Conservation (phyloP, 2,113 vertebrate species). For the Corythoichthys intestinalis region DNA sequence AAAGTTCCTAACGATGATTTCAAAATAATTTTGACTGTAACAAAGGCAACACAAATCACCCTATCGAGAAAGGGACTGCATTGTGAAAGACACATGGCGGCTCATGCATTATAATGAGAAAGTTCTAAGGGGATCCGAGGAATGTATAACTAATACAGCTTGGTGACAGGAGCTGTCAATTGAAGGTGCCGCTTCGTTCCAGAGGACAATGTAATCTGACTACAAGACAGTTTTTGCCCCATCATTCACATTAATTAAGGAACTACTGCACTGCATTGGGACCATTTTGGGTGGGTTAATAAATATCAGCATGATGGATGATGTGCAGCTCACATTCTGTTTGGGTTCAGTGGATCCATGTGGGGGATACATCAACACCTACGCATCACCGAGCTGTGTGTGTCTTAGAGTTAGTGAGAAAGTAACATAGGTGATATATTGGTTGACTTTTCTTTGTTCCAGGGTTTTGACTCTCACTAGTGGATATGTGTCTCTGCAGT, state of each 20-base stretch:
- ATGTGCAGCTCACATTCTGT: slow-evolving; percentile 44
- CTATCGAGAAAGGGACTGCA: slow-evolving; percentile 2
- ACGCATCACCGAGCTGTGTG: slow-evolving; percentile 29
- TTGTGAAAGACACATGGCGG: slow-evolving; percentile 44
- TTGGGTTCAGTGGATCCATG: slow-evolving; percentile 48
- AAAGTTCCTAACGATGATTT: background rate
- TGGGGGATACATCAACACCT: slow-evolving; percentile 61
- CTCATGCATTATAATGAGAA: slow-evolving; percentile 57
- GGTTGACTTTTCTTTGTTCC: slow-evolving; percentile 44
- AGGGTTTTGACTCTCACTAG: slow-evolving; percentile 28
- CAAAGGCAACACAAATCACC: background rate
- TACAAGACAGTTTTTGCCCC: slow-evolving; percentile 31
- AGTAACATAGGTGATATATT: slow-evolving; percentile 47
- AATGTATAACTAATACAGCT: slow-evolving; percentile 45
- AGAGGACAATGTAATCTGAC: slow-evolving; percentile 37
- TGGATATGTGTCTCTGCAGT: background rate
- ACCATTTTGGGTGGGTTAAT: slow-evolving; percentile 62
- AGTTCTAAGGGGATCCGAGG: slow-evolving; percentile 27
- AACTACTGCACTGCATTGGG: slow-evolving; percentile 68
- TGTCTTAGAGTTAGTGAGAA: slow-evolving; percentile 39
- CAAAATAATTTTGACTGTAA: background rate
- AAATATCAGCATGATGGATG: slow-evolving; percentile 72
- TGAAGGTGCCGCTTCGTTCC: slow-evolving; percentile 37
- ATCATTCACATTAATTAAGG: slow-evolving; percentile 75
- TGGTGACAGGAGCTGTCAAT: slow-evolving; percentile 46